Evolutionary conservation across 1,140 invertebrate species (phyloP), one percentile per base, ranked within the genome.

Genomic region (Drosophila parvula): DNA sequence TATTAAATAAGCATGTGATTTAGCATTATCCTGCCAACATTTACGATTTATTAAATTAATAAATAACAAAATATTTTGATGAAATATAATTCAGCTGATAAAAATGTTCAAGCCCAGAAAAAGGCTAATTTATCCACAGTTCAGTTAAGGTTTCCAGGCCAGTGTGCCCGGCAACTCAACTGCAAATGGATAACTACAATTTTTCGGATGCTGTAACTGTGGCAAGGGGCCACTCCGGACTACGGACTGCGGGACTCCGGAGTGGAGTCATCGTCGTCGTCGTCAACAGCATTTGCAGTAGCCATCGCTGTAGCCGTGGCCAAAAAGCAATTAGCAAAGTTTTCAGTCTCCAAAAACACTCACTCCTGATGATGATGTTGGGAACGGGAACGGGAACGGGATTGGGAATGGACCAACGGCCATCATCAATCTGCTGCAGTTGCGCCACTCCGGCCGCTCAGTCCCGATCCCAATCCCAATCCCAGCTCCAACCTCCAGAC

Each of bases 261-360:
- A 34, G 50, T 34, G 50, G 50, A 51, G 65, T 73, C 51, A 30
- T 38, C 44, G 38, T 36, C 65, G 59, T 41, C 34, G 59, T 41
- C 34, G 28, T 27, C 48, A 62, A 11, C 16, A 28, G 53, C 36
- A 27, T 69, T 14, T 36, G 50, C 58, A 32, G 51, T 57, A 45
- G 68, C 58, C 79, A 74, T 65, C 55, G 55, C 53, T 56, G 44
- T 81, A 71, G 77, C 69, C 77, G 76, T 85, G 73, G 74, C 84
- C 81, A 89, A 89, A 89, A 89, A 89, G 85, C 85, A 89, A 89
- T 89, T 89, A 89, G 85, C 78, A 89, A 90, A 89, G 81, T 90
- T 90, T 90, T 78, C 53, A 78, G 61, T 62, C 78, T 75, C 62
- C 75, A 71, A 78, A 55, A 78, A 63, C 67, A 78, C 59, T 63